Base-by-base conservation (phyloP, 2,888 invertebrate genomes). In the Thera britannica region DNA sequence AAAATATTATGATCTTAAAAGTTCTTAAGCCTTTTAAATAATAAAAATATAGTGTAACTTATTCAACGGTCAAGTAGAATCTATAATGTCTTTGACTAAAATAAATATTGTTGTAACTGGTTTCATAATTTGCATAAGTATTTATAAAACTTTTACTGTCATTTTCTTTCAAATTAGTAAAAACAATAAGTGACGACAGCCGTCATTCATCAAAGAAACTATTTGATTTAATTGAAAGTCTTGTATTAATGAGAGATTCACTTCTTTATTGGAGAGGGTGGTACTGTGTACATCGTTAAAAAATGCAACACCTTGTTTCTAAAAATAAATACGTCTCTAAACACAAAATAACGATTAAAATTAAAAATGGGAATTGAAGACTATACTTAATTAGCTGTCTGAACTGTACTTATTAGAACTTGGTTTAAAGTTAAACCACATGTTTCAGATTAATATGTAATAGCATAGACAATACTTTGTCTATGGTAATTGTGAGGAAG, bases 321-420 rank as follows among this genome's bases (percentile, higher is more conserved):
- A 23, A 23, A 23, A 48, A 1, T 23, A 51, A 12, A 11, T 12
- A 11, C 5, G 7, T 23, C n/a, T 23, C 51, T 51, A 51, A 51
- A 46, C 44, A 38, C 0, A 9, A 46, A 7, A 51, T 7, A 23
- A 51, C 12, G 7, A 23, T 23, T 49, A 51, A 51, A 3, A 41
- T 41, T 38, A 38, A 12, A 51, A 34, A 61, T 49, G 11, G 49
- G 41, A 57, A 41, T 41, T 41, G 23, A 51, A 60, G 60, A 60
- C 60, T 59, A 59, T 46, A 65, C 44, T 51, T 58, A 58, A 52
- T 34, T 52, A 58, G 58, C 41, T 49, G 52, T 70, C 69, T 71
- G 61, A 68, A 73, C 65, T 68, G 67, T 72, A 70, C 73, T 70
- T 55, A 55, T 67, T 67, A 61, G 46, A 63, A 58, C 23, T 23